phyloP scores from a whole-genome alignment of 2,888 invertebrate species.

The Chelonus formosanus region DNA sequence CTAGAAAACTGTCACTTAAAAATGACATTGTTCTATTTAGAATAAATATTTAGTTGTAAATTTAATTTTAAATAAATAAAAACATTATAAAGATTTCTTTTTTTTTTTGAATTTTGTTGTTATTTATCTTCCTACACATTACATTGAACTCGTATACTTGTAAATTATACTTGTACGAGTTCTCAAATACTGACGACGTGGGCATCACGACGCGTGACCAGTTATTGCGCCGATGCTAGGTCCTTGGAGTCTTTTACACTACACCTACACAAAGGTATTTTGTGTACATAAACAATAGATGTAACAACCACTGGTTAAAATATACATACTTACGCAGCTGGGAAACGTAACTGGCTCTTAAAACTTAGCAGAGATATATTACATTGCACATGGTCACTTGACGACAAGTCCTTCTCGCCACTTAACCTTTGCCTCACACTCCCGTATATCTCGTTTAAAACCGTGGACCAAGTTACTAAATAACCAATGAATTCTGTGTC shows the following conservation, averaged over 20 bases:
- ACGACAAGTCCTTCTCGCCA: slow-evolving; percentile 45
- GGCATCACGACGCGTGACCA: slow-evolving; percentile 44
- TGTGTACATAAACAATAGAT: background rate
- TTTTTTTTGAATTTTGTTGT: slow-evolving; percentile 41
- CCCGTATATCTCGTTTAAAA: slow-evolving; percentile 59
- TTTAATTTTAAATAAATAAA: too few relatives aligned
- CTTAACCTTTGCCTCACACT: slow-evolving; percentile 61
- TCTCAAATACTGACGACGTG: slow-evolving; percentile 38
- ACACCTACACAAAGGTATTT: slow-evolving; percentile 39
- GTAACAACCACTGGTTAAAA: slow-evolving; percentile 14
- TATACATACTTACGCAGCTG: slow-evolving; percentile 38
- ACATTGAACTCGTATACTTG: slow-evolving; percentile 56
- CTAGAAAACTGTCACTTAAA: too few relatives aligned
- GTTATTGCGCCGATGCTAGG: slow-evolving; percentile 36
- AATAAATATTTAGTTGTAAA: too few relatives aligned
- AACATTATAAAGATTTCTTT: too few relatives aligned
- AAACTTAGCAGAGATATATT: slow-evolving; percentile 25
- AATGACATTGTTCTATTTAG: too few relatives aligned
- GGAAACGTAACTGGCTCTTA: slow-evolving; percentile 41
- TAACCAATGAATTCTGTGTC: slow-evolving; percentile 51
- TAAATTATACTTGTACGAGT: slow-evolving; percentile 52
- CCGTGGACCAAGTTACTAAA: slow-evolving; percentile 40
- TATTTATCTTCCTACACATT: slow-evolving; percentile 52
- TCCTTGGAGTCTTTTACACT: slow-evolving; percentile 34
- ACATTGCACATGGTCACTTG: slow-evolving; percentile 33